A percentile compares a stretch with the other conserved stretches of the same genome.
phyloP scores from a whole-genome alignment of 2,797 vertebrate genomes.

The Carduelis carduelis region DNA sequence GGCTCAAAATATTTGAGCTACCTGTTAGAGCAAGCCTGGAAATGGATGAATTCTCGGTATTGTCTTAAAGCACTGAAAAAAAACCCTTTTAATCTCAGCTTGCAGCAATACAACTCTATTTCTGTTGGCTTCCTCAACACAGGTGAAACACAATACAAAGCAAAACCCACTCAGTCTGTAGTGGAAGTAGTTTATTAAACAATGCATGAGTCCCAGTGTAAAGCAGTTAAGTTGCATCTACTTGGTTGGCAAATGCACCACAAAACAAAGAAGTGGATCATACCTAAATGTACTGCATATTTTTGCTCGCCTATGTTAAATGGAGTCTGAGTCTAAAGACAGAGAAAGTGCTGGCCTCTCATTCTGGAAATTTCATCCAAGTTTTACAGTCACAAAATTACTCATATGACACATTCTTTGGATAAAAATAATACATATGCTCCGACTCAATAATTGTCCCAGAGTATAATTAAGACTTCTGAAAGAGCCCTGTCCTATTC shows the following conservation, averaged over 20 bases:
- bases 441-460: neutral
- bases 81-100: neutral
- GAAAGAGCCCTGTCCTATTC: neutral
- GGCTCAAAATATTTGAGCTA: neutral
- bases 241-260: fast-evolving
- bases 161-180: neutral
- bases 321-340: neutral
- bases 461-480: neutral
- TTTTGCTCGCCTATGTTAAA: neutral
- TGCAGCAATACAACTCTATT: neutral
- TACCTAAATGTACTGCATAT: no score
- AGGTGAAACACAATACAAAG: neutral
- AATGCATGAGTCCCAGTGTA: fast-evolving
- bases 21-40: neutral
- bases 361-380: neutral
- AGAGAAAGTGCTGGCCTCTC: neutral
- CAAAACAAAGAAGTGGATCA: neutral
- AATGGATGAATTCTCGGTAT: neutral
- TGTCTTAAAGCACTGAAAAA: neutral
- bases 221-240: neutral
- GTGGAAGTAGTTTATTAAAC: neutral
- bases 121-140: neutral
- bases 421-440: neutral
- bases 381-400: neutral
- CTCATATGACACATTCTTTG: neutral